Base-by-base conservation (phyloP, 2,888 invertebrate genomes). In the Trachelus stipa region DNA sequence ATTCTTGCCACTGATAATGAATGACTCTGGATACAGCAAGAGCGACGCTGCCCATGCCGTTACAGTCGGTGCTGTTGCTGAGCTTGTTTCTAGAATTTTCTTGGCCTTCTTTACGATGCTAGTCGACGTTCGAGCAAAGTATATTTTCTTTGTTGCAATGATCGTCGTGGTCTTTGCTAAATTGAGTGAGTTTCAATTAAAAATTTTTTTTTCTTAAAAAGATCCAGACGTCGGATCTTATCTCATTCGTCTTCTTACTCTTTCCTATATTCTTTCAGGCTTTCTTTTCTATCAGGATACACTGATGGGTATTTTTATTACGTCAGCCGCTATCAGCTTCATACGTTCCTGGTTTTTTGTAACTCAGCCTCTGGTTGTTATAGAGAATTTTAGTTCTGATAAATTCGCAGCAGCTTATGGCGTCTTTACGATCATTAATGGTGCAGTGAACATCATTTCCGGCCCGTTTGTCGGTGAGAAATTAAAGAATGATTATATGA, bases 361-460 rank as follows among this genome's bases (percentile, higher is more conserved):
- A 11, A 93, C 95, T 6, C 90, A 96, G 82, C 94, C 95, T n/a
- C 92, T 96, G 15, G 93, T 96, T 3, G 94, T 96, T 75, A 94
- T 95, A 56, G 96, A 95, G 80, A 93, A 94, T 78, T 94, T 95
- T 76, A 93, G 94, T 0, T 93, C 94, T 1, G 94, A 96, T 75
- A 93, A 95, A 84, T 96, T 96, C 86, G 94, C 96, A 11, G 95
- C 95, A 1, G 96, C 96, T 0, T 93, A 96, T 85, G 95, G 96
- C 0, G 90, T 96, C 69, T 96, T 94, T 85, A 95, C 96, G 88
- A 93, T 96, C 34, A 94, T 96, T 79, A 95, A 94, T 81, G 96
- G 96, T 1, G 92, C 94, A 35, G 92, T 95, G 9, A 94, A 94
- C 90, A 93, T 96, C 56, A 84, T 94, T n/a, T 93, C 95, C 77